Conservation (phyloP, 2,113 vertebrate genomes). For the Actinemys pallida region DNA sequence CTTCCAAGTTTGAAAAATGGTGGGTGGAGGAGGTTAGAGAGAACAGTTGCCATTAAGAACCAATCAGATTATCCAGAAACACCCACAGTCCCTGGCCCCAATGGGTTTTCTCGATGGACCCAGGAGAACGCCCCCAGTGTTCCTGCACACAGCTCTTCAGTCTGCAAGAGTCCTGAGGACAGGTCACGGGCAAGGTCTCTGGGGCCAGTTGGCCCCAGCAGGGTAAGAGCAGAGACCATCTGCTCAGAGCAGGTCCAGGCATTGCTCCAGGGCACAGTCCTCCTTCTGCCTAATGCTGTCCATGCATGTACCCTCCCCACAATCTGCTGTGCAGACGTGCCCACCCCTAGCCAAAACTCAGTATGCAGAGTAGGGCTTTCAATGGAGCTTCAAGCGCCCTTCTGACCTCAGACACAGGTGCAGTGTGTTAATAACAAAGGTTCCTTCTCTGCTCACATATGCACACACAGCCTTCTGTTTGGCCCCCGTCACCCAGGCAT, state of each 20-base stretch:
- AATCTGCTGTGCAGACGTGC: not conserved
- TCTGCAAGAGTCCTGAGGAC: not conserved
- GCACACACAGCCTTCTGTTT: not conserved
- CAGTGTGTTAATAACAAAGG: not conserved
- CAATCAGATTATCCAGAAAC: not conserved
- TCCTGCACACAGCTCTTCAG: not conserved
- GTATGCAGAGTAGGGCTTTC: not conserved
- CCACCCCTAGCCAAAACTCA: not conserved
- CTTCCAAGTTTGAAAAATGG: not conserved
- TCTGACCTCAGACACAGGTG: not conserved
- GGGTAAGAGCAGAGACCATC: not conserved
- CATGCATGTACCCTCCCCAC: not conserved
- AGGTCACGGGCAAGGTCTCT: not conserved
- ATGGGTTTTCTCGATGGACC: not conserved
- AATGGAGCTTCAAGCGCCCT: rapidly evolving
- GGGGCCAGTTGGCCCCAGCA: not conserved
- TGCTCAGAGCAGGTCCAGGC: not conserved
- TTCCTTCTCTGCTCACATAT: not conserved
- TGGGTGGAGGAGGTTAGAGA: not conserved
- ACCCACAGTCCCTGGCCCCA: too few species aligned
- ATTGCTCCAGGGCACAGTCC: not conserved
- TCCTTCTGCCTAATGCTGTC: not conserved
- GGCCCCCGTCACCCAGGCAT: too few species aligned
- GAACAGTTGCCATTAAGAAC: not conserved
- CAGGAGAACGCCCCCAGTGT: not conserved